Evolutionary conservation across 2,797 vertebrate genomes (phyloP).

Genomic region (Lacerta viridis): DNA sequence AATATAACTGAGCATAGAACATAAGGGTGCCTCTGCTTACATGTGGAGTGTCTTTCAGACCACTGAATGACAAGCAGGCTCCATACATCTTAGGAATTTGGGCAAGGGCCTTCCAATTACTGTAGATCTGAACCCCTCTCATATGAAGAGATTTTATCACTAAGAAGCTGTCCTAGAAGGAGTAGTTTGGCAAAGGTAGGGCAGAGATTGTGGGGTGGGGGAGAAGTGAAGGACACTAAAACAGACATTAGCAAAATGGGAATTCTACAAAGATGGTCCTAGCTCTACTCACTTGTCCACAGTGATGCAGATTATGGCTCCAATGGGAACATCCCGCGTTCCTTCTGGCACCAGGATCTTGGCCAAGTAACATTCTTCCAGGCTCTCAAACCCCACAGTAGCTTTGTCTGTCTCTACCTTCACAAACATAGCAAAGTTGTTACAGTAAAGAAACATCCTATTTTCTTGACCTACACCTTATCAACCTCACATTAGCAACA

Average conservation of each 20-base stretch:
- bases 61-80: neutral
- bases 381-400: slow-evolving; percentile 95
- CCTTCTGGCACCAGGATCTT: slow-evolving; percentile 96
- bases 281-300: slow-evolving; percentile 90
- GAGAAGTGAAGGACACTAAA: neutral
- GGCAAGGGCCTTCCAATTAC: no score
- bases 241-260: no score
- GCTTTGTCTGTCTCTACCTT: slow-evolving; percentile 99
- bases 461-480: neutral
- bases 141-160: neutral
- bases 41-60: neutral
- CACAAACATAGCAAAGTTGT: slow-evolving; percentile 21
- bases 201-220: no score
- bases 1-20: neutral
- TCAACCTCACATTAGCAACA: no score
- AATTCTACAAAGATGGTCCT: neutral
- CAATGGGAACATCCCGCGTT: slow-evolving; percentile 92
- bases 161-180: neutral
- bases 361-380: slow-evolving; percentile 96
- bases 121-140: neutral
- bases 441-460: fast-evolving
- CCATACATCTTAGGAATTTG: neutral
- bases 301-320: slow-evolving; percentile 95
- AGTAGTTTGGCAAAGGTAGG: neutral
- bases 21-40: neutral